These are phyloP conservation scores for Panthera uncia DNA, from an alignment of 2,113 vertebrate genomes.

Conservation along the genomic window DNA sequence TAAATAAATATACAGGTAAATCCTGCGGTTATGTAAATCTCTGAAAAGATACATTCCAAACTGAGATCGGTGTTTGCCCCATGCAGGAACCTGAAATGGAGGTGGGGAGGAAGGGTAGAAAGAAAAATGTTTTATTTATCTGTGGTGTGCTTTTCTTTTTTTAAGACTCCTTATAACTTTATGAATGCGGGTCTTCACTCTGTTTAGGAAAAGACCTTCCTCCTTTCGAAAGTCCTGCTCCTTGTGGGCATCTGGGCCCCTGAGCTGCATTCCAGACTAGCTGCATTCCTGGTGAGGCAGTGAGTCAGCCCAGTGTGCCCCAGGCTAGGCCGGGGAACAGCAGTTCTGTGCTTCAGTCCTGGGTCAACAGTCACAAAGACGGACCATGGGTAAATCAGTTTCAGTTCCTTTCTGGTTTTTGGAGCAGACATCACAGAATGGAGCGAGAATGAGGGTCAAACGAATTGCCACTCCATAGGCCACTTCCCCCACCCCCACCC, in stretches of 20 bases:
- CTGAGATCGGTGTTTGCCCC: background rate
- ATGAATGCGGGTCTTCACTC: background rate
- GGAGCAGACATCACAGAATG: background rate
- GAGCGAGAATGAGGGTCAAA: background rate
- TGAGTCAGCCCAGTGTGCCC: constrained; percentile 41
- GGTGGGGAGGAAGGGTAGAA: background rate
- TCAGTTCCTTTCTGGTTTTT: background rate
- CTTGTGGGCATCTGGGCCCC: background rate
- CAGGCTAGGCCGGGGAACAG: background rate
- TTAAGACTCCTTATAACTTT: background rate
- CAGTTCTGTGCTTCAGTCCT: background rate
- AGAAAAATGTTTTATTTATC: constrained; percentile 3
- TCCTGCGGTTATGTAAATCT: background rate
- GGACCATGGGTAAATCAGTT: background rate
- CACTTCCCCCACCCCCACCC: too few species aligned
- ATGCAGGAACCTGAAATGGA: background rate
- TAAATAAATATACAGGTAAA: background rate
- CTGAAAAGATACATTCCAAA: background rate
- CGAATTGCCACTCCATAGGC: background rate
- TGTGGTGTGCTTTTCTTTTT: background rate
- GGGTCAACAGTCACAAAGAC: background rate
- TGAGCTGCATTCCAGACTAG: constrained; percentile 53
- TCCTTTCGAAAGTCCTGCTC: background rate
- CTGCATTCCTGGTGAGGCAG: constrained; percentile 52
- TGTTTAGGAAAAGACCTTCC: background rate